Evolutionary conservation across 2,113 vertebrate genomes (phyloP), one percentile per base, ranked within the genome.

Genomic region (Phrynocephalus versicolor): DNA sequence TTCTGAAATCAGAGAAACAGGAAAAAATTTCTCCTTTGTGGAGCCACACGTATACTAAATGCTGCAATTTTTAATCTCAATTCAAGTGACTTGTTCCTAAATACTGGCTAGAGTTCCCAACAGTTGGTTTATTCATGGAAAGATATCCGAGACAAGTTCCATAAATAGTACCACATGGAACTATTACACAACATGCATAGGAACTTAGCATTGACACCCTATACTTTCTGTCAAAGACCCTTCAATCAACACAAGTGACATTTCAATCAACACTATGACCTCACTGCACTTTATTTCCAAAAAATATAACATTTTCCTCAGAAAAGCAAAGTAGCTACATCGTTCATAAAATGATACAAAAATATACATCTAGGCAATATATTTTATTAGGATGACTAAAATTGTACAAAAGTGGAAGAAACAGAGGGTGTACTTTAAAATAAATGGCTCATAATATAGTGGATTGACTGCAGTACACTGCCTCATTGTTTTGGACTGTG

Each of bases 111-210:
- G 91, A 93, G 93, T 93, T 92, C 89, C 83, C 84, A 86, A 90
- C 94, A 94, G 94, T 91, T 94, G 94, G 86, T 89, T n/a, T 1
- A 90, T 87, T 51, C 89, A 87, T 86, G 88, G 83, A 91, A 89
- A 91, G 91, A 93, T 84, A 94, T 93, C 88, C 85, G 94, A 95
- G 93, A 93, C 88, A 88, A 92, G 90, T 0, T 0, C 93, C 93
- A 92, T 88, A 95, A 95, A 95, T 95, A 95, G 91, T 85, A 1
- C 90, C 92, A 95, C 94, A 92, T 88, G 89, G 91, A 94, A 83
- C 58, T 84, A 92, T 93, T 93, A 87, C 92, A 93, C 91, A 93
- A 87, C 87, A 77, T 72, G 87, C 79, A 93, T 74, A 85, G 85
- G 88, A 93, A 93, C 90, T 92, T 87, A 93, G 60, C 45, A 76